Evolutionary conservation across 64 coral and sea anemone genomes (phyloP).

Genomic region (Trachythela sp.): DNA sequence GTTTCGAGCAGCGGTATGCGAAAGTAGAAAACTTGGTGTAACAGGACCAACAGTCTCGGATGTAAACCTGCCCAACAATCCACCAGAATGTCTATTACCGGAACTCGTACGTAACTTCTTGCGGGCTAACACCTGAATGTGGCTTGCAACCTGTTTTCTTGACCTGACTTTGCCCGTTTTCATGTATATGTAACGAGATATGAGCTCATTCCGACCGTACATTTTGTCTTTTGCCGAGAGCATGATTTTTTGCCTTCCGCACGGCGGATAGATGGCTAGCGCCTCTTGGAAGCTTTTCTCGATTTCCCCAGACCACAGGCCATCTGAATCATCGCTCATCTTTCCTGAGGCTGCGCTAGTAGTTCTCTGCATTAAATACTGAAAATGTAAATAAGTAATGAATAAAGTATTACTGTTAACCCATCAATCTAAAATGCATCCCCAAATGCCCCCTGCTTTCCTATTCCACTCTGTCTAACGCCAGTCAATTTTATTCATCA

Average conservation of each 20-base stretch:
- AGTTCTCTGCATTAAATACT: not conserved
- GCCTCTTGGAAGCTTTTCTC: slow-evolving; percentile 99
- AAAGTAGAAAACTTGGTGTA: not conserved
- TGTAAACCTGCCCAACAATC: slow-evolving; percentile 74
- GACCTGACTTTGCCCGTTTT: slow-evolving; percentile 93
- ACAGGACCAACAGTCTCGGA: slow-evolving; percentile 61
- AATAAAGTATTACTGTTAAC: not conserved
- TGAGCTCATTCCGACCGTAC: slow-evolving; percentile 95
- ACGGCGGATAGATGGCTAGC: slow-evolving; percentile 95
- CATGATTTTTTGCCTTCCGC: slow-evolving; percentile 99
- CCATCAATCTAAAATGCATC: no score
- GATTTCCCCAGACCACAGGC: slow-evolving; percentile 92
- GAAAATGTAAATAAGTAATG: not conserved
- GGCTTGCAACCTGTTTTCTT: slow-evolving; percentile 94
- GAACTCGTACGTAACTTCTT: slow-evolving; percentile 80
- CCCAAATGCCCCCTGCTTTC: no score
- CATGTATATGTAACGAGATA: slow-evolving; percentile 92
- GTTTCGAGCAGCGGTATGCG: not conserved
- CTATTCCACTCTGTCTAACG: no score
- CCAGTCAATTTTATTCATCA: no score
- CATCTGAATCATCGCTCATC: slow-evolving; percentile 63
- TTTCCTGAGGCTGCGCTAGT: not conserved
- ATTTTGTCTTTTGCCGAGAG: slow-evolving; percentile 98
- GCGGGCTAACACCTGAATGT: slow-evolving; percentile 92
- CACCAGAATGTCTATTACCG: slow-evolving; percentile 25